A percentile compares a stretch with the other conserved stretches of the same genome.
Evolutionary conservation across 1,140 invertebrate genomes (phyloP).

Genomic region (Dryas iulia): DNA sequence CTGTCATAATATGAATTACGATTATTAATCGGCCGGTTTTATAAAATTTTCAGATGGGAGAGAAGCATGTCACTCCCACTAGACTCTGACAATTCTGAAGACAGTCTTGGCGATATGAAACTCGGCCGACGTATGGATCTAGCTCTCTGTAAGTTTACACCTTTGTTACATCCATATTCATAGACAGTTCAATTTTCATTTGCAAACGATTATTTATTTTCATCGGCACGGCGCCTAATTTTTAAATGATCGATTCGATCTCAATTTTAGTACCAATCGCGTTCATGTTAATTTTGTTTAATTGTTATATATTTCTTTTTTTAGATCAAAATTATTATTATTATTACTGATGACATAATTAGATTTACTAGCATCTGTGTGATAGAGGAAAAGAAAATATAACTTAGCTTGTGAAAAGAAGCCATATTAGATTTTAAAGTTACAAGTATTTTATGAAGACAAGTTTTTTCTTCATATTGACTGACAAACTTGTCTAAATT

Average conservation of each 20-base stretch:
- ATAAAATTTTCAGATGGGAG: slow-evolving; percentile 83
- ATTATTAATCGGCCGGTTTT: too few species aligned
- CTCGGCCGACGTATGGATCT: slow-evolving; percentile 84
- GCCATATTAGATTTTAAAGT: not conserved
- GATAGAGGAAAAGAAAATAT: not conserved
- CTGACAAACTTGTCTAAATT: not conserved
- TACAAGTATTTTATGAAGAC: not conserved
- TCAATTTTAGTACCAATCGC: slow-evolving; percentile 21
- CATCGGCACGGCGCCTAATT: slow-evolving; percentile 70
- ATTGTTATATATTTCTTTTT: not conserved
- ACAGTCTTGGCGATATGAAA: slow-evolving; percentile 78
- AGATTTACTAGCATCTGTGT: not conserved
- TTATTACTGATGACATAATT: not conserved
- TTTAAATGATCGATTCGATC: slow-evolving; percentile 48
- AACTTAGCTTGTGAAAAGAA: not conserved
- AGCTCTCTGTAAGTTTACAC: slow-evolving; percentile 84
- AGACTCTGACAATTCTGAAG: slow-evolving; percentile 78
- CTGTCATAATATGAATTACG: too few species aligned
- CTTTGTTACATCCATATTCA: slow-evolving; percentile 36
- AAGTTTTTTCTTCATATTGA: not conserved
- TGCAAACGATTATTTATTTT: slow-evolving; percentile 75
- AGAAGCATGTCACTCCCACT: slow-evolving; percentile 85
- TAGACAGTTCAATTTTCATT: slow-evolving; percentile 73
- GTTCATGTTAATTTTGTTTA: slow-evolving; percentile 16
- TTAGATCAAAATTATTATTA: not conserved